Conservation (phyloP, 2,113 vertebrate species). For the Amblyornis subalaris region DNA sequence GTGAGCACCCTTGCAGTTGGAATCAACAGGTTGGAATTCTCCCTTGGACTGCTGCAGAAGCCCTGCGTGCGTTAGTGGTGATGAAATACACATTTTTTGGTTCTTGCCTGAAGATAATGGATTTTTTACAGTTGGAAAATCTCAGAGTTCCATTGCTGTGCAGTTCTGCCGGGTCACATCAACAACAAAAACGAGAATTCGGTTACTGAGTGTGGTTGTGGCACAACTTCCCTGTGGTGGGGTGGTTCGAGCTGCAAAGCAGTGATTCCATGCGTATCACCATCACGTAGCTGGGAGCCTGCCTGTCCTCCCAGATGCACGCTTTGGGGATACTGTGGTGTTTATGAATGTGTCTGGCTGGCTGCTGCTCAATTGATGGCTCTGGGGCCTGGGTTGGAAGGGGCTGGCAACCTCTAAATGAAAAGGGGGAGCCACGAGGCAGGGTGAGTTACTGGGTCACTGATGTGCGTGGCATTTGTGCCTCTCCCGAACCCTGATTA, state of each 20-base stretch:
- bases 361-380: not conserved
- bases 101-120: not conserved
- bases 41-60: not conserved
- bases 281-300: rapidly evolving
- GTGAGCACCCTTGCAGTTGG: not conserved
- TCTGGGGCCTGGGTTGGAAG: not conserved
- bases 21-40: not conserved
- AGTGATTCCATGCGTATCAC: not conserved
- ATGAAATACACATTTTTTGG: not conserved
- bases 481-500: not conserved
- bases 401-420: not conserved
- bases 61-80: not conserved
- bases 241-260: not conserved
- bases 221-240: not conserved
- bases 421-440: not conserved
- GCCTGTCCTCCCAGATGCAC: not conserved
- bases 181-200: not conserved
- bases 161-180: not conserved
- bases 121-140: not conserved
- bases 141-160: not conserved
- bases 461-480: not conserved
- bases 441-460: not conserved
- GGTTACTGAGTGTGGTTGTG: not conserved
- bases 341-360: not conserved
- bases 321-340: not conserved